Percentiles rank a stretch among this genome's conserved stretches.
phyloP scores from a whole-genome alignment of 2,113 vertebrate genomes.

The Cygnus buccinator region DNA sequence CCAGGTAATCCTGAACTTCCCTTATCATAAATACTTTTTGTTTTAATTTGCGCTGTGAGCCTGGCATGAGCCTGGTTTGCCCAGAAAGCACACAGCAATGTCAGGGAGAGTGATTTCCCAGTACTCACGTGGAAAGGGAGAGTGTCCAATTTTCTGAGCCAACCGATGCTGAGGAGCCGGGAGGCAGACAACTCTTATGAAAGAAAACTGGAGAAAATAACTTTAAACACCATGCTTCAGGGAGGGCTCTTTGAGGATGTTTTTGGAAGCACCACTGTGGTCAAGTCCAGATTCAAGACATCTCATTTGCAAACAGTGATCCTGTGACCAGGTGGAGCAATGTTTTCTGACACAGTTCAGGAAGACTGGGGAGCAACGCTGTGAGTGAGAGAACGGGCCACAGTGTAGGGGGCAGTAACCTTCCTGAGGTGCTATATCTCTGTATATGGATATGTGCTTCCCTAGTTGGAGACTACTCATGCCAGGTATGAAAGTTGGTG shows the following conservation, averaged over 20 bases:
- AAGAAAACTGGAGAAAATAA: neutral
- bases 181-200: neutral
- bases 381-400: neutral
- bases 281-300: neutral
- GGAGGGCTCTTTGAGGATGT: neutral
- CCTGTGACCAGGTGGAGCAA: neutral
- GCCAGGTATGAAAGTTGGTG: neutral
- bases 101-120: neutral
- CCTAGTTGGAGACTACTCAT: neutral
- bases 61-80: neutral
- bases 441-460: neutral
- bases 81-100: neutral
- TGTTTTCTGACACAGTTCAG: neutral
- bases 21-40: neutral
- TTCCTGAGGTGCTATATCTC: neutral
- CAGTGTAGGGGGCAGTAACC: neutral
- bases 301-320: neutral
- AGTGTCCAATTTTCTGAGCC: neutral
- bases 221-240: neutral
- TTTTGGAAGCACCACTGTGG: neutral
- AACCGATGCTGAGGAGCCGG: rapidly evolving
- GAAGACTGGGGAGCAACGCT: neutral
- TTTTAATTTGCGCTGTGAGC: neutral
- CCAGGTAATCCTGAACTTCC: neutral
- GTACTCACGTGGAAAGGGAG: neutral